Conservation (phyloP, 1,140 invertebrate genomes). For the Streblospio benedicti region DNA sequence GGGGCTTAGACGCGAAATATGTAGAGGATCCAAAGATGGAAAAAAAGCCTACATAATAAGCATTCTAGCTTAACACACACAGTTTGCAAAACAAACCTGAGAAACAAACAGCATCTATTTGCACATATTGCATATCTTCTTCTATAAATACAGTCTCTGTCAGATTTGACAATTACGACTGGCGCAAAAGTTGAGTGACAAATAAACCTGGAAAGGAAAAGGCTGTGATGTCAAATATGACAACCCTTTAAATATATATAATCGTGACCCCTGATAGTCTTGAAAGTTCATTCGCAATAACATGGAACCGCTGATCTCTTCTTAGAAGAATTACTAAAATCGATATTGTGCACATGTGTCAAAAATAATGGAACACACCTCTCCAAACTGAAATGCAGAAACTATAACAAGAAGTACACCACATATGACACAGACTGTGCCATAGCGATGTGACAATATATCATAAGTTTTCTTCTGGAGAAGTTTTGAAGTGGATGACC, state of each 20-base stretch:
- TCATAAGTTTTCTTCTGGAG: slow-evolving; percentile 44
- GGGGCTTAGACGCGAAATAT: too few relatives aligned
- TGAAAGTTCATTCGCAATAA: background rate
- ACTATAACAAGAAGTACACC: slow-evolving; percentile 33
- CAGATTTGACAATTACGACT: too few relatives aligned
- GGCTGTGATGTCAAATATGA: background rate
- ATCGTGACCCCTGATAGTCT: background rate
- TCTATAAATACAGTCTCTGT: too few relatives aligned
- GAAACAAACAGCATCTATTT: too few relatives aligned
- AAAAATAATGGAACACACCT: slow-evolving; percentile 26
- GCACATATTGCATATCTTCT: too few relatives aligned
- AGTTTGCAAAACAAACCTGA: too few relatives aligned
- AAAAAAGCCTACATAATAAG: too few relatives aligned
- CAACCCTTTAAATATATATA: background rate
- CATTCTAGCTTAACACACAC: too few relatives aligned
- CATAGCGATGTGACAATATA: slow-evolving; percentile 43
- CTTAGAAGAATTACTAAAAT: background rate
- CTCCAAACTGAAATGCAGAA: slow-evolving; percentile 43
- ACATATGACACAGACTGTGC: slow-evolving; percentile 32
- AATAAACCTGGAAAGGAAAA: background rate
- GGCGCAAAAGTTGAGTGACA: too few relatives aligned
- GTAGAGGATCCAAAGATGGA: too few relatives aligned
- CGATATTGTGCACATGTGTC: background rate
- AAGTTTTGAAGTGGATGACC: slow-evolving; percentile 33
- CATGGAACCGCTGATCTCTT: background rate